Evolutionary conservation across 2,797 vertebrate species (phyloP).

Genomic region (Halcyon smyrnensis): DNA sequence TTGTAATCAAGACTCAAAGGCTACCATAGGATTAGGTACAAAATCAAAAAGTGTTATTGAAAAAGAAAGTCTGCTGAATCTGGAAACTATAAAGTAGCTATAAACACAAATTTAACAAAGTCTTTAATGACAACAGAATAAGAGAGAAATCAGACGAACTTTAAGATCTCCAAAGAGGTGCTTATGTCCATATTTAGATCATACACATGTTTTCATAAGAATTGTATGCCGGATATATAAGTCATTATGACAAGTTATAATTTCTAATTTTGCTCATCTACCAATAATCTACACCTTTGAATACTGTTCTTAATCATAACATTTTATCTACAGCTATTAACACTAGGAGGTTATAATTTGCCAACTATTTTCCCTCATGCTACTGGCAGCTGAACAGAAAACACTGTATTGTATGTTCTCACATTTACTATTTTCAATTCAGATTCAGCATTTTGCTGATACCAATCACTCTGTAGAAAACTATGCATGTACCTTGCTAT

Average conservation of each 20-base stretch:
- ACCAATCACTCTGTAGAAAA: not conserved
- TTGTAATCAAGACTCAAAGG: constrained; percentile 35
- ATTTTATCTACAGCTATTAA: not conserved
- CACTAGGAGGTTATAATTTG: not conserved
- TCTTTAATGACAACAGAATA: not conserved
- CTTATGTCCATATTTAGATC: not conserved
- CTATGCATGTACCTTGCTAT: not conserved
- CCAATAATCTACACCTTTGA: not conserved
- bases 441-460: not conserved
- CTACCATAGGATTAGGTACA: constrained; percentile 4
- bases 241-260: not conserved
- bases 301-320: not conserved
- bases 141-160: not conserved
- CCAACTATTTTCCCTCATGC: not conserved
- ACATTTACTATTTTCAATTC: not conserved
- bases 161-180: not conserved
- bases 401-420: not conserved
- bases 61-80: constrained; percentile 4
- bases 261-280: not conserved
- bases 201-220: not conserved
- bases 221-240: not conserved
- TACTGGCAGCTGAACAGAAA: not conserved
- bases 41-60: constrained; percentile 11
- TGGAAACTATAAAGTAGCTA: not conserved
- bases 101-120: not conserved